These are phyloP conservation scores for Drosophila conformis DNA, from an alignment of 2,888 invertebrate species.

Conservation along the genomic window DNA sequence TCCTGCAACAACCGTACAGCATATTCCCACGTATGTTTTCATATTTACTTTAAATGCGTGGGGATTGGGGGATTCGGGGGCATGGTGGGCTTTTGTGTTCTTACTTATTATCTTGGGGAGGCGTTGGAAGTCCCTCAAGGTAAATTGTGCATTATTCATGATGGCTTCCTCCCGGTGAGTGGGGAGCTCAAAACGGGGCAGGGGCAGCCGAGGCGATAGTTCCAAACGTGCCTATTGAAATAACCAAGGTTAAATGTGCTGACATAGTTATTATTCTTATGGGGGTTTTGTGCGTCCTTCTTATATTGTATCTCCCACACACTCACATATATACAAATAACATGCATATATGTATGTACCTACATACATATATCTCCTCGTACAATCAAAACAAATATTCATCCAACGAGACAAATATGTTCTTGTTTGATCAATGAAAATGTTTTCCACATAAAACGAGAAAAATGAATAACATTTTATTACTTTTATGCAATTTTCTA, in stretches of 20 bases:
- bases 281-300: not conserved
- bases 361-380: not conserved
- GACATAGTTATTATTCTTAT: not conserved
- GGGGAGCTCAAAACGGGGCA: not conserved
- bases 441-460: not conserved
- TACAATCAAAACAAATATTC: not conserved
- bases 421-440: not conserved
- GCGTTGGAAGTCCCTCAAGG: slow-evolving; percentile 79
- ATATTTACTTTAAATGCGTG: slow-evolving; percentile 46
- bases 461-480: not conserved
- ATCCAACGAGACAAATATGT: not conserved
- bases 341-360: not conserved
- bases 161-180: slow-evolving; percentile 10
- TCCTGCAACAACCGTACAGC: slow-evolving; percentile 14
- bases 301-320: not conserved
- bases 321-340: not conserved
- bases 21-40: slow-evolving; percentile 61
- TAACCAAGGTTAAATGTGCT: slow-evolving; percentile 34
- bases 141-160: slow-evolving; percentile 79
- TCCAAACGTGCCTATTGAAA: slow-evolving; percentile 43
- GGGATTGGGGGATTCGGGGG: slow-evolving; percentile 17
- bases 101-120: slow-evolving; percentile 71
- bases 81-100: slow-evolving; percentile 52
- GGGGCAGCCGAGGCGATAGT: slow-evolving; percentile 5
- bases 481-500: not conserved